These are phyloP conservation scores for Sylvilagus bachmani DNA, from an alignment of 2,113 vertebrate species.

Conservation along the genomic window DNA sequence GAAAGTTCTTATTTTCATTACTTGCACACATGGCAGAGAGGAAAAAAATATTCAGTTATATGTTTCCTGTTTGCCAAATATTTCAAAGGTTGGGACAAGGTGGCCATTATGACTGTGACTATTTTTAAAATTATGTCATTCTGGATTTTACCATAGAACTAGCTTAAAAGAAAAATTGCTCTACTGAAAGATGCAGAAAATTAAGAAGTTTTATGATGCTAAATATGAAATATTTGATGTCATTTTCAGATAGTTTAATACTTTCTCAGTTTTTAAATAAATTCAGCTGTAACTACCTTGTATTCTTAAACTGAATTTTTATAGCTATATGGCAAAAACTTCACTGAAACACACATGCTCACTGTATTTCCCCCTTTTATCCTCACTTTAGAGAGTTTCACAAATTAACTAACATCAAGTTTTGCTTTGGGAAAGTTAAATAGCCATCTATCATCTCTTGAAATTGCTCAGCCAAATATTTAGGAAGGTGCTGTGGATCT, in stretches of 20 bases:
- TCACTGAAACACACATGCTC: slow-evolving; percentile 11
- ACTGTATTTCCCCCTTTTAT: neutral
- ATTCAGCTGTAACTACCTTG: neutral
- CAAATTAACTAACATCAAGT: slow-evolving; percentile 7
- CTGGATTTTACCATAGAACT: neutral
- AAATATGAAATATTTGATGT: neutral
- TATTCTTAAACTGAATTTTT: slow-evolving; percentile 9
- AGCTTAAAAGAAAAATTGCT: neutral
- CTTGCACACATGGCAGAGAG: slow-evolving; percentile 62
- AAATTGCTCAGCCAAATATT: slow-evolving; percentile 26
- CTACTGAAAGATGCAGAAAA: neutral
- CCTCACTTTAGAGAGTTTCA: neutral
- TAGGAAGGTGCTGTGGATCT: neutral
- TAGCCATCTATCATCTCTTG: neutral
- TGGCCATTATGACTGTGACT: neutral
- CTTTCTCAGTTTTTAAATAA: slow-evolving; percentile 38
- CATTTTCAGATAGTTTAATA: neutral
- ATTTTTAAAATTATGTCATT: slow-evolving; percentile 24
- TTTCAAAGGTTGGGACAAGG: neutral
- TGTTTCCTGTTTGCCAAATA: neutral
- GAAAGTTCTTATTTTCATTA: slow-evolving; percentile 73
- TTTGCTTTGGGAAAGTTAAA: neutral
- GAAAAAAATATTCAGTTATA: slow-evolving; percentile 63
- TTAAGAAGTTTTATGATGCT: neutral
- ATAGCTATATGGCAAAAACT: slow-evolving; percentile 15